Percentiles rank a stretch among this genome's conserved stretches.
Evolutionary conservation across 2,888 invertebrate species (phyloP).

Genomic region (Plagodis dolabraria): DNA sequence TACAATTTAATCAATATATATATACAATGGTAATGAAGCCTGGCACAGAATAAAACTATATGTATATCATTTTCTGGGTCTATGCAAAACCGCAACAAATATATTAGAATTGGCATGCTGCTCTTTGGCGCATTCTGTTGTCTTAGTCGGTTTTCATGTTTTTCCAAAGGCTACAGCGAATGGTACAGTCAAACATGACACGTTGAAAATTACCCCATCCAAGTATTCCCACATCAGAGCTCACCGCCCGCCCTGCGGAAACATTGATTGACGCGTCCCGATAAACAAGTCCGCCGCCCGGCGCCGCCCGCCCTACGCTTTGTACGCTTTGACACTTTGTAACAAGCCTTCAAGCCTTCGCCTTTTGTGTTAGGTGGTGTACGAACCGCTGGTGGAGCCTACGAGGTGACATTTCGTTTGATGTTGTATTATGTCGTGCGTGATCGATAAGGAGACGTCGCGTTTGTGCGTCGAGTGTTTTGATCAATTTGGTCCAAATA

Average conservation of each 20-base stretch:
- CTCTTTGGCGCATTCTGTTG: too few relatives aligned
- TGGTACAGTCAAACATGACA: background rate
- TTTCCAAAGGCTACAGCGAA: too few relatives aligned
- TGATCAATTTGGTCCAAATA: slow-evolving; percentile 3
- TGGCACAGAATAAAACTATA: too few relatives aligned
- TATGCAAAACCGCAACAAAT: too few relatives aligned
- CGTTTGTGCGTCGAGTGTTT: slow-evolving; percentile 11
- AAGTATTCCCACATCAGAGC: slow-evolving; percentile 7
- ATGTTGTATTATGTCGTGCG: slow-evolving; percentile 7
- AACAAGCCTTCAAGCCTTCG: slow-evolving; percentile 14
- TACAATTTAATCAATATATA: too few relatives aligned
- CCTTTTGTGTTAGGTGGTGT: slow-evolving; percentile 21
- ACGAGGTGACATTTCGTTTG: slow-evolving; percentile 27
- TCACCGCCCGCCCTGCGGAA: slow-evolving; percentile 39
- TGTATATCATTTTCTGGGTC: too few relatives aligned
- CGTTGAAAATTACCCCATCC: slow-evolving; percentile 17
- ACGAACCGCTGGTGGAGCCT: background rate
- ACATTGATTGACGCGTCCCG: slow-evolving; percentile 53
- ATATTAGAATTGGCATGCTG: too few relatives aligned
- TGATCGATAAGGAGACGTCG: slow-evolving; percentile 22
- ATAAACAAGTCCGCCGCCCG: slow-evolving; percentile 50
- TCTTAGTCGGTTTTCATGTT: too few relatives aligned
- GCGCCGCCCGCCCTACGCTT: slow-evolving; percentile 44
- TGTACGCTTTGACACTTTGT: slow-evolving; percentile 43
- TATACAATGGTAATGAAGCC: too few relatives aligned